Evolutionary conservation across 2,797 vertebrate genomes (phyloP).

Genomic region (Botia kubotai): DNA sequence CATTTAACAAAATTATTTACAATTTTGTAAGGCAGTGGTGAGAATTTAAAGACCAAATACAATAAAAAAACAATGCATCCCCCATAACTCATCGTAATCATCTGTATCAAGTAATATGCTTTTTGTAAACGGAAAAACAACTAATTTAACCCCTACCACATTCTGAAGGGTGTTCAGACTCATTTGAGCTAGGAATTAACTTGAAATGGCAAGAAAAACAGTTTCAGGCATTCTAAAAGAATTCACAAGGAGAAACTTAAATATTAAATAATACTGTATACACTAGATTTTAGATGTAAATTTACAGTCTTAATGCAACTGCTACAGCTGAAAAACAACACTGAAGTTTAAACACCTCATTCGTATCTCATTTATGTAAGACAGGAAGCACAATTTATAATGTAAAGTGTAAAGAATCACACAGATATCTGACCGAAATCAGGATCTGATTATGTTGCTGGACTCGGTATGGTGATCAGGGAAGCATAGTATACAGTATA

Average conservation of each 20-base stretch:
- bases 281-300: not conserved
- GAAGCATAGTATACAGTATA: not conserved
- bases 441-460: not conserved
- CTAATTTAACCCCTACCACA: not conserved
- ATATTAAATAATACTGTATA: slow-evolving; percentile 11
- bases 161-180: not conserved
- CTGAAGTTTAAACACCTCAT: not conserved
- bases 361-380: not conserved
- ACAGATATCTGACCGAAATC: not conserved
- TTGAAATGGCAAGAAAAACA: not conserved
- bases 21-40: not conserved
- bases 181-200: not conserved
- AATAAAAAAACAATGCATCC: not conserved
- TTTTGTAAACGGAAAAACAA: slow-evolving; percentile 22
- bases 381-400: not conserved
- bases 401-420: slow-evolving; percentile 1
- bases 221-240: not conserved
- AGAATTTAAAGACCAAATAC: not conserved
- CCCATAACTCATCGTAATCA: not conserved
- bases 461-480: not conserved
- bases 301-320: not conserved
- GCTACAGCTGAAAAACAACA: not conserved
- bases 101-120: not conserved
- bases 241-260: not conserved
- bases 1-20: not conserved